These are phyloP conservation scores for Drosophila ezoana DNA, from an alignment of 2,888 invertebrate genomes.

Conservation along the genomic window DNA sequence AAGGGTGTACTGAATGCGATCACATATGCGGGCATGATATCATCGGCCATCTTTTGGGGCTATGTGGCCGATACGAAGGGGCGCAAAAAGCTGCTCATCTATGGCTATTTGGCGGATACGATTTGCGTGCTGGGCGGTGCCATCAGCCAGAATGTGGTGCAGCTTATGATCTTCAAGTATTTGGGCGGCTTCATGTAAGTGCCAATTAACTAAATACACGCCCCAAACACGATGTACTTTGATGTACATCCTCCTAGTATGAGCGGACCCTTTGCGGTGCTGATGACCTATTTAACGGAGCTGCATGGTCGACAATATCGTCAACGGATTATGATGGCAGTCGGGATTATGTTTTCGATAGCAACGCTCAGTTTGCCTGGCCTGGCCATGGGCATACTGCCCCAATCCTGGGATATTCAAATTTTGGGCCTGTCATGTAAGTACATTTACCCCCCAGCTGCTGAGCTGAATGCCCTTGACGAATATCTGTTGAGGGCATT, in stretches of 20 bases:
- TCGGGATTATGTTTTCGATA: conserved; percentile 89
- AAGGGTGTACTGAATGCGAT: conserved; percentile 90
- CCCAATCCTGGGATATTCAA: conserved; percentile 86
- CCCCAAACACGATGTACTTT: conserved; percentile 27
- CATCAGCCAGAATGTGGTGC: conserved; percentile 88
- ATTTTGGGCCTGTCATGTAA: conserved; percentile 83
- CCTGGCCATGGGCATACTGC: conserved; percentile 90
- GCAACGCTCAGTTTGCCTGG: conserved; percentile 88
- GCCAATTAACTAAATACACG: conserved; percentile 7
- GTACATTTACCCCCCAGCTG: conserved; percentile 13
- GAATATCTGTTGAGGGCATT: not conserved
- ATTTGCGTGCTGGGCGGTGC: conserved; percentile 88
- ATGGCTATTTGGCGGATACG: conserved; percentile 88
- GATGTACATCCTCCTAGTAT: conserved; percentile 84
- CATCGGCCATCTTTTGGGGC: conserved; percentile 90
- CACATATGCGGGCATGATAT: conserved; percentile 88
- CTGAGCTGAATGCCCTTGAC: conserved; percentile 19
- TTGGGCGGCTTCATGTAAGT: conserved; percentile 91
- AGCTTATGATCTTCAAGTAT: conserved; percentile 89
- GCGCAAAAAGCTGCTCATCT: conserved; percentile 88
- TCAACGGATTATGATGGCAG: conserved; percentile 88
- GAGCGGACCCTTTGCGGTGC: conserved; percentile 90
- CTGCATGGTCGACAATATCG: conserved; percentile 89
- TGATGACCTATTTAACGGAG: conserved; percentile 90
- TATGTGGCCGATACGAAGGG: conserved; percentile 91